Percentiles rank a stretch among this genome's conserved stretches.
Conservation (phyloP, 2,797 vertebrate genomes). For the Acestrorhynchus altus region DNA sequence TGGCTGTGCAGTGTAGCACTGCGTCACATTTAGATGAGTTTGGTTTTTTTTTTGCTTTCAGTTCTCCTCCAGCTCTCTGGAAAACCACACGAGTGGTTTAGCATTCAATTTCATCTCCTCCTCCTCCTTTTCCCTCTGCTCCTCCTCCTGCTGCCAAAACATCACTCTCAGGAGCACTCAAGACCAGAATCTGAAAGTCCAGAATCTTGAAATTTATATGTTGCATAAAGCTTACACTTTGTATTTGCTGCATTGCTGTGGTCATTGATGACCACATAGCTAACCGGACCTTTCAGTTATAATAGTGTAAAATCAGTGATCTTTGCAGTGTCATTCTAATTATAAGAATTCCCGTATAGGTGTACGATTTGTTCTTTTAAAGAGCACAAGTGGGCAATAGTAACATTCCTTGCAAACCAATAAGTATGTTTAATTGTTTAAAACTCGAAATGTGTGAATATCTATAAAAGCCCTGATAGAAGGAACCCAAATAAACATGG, state of each 20-base stretch:
- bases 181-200: background rate
- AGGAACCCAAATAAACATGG: too few species aligned
- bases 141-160: background rate
- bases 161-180: background rate
- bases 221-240: background rate
- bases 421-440: too few species aligned
- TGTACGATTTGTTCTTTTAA: too few species aligned
- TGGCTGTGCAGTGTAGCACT: conserved; percentile 2
- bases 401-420: too few species aligned
- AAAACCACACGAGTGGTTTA: conserved; percentile 33
- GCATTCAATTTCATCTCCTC: background rate
- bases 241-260: background rate
- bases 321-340: too few species aligned
- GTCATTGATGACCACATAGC: background rate
- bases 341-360: too few species aligned
- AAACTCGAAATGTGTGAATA: too few species aligned
- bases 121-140: background rate
- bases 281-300: too few species aligned
- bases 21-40: background rate
- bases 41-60: background rate
- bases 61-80: conserved; percentile 8
- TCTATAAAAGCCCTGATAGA: too few species aligned
- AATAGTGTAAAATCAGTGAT: background rate
- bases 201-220: background rate
- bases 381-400: too few species aligned